Evolutionary conservation across 2,888 invertebrate genomes (phyloP).

Genomic region (Lasioglossum vierecki): DNA sequence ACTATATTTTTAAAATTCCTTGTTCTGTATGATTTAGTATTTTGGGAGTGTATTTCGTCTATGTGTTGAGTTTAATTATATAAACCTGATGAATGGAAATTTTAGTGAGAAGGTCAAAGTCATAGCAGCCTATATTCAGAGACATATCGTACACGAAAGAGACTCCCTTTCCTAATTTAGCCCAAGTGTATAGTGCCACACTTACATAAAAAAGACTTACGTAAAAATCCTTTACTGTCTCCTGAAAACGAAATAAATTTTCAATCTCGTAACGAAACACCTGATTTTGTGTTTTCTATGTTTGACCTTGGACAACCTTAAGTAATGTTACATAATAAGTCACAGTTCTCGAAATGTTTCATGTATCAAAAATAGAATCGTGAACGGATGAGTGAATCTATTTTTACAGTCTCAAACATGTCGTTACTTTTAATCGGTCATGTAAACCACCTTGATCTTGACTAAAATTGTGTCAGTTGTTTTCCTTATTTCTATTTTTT

Average conservation of each 20-base stretch:
- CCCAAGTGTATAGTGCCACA: not conserved
- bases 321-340: not conserved
- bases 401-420: not conserved
- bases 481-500: not conserved
- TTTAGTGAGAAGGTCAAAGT: constrained; percentile 38
- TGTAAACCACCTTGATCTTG: not conserved
- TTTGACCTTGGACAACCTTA: not conserved
- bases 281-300: not conserved
- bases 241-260: not conserved
- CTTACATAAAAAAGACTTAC: constrained; percentile 37
- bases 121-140: constrained; percentile 8
- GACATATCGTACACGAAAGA: constrained; percentile 15
- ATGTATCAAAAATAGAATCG: not conserved
- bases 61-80: not conserved
- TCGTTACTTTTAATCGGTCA: not conserved
- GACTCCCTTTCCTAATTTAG: not conserved
- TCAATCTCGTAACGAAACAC: not conserved
- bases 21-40: no score
- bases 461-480: not conserved
- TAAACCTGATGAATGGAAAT: constrained; percentile 20
- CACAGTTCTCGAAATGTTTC: not conserved
- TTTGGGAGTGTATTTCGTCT: not conserved
- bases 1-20: not conserved
- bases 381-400: not conserved
- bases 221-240: not conserved